Evolutionary conservation across 2,113 vertebrate species (phyloP).

Genomic region (Gadus chalcogrammus): DNA sequence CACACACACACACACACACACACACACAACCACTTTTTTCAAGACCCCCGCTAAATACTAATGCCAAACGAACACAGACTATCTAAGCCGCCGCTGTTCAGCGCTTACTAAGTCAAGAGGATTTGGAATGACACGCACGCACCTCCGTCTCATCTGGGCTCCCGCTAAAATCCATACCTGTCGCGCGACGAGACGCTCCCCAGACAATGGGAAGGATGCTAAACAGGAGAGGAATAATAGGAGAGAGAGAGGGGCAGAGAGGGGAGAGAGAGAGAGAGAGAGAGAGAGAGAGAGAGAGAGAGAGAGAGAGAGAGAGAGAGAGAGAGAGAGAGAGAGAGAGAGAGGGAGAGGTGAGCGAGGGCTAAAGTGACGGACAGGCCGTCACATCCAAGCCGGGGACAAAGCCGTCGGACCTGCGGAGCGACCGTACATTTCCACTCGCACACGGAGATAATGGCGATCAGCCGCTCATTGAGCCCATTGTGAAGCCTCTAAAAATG

Average conservation of each 20-base stretch:
- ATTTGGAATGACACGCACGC: conserved; percentile 43
- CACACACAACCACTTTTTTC: no score
- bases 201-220: conserved; percentile 7
- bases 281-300: no score
- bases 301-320: no score
- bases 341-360: conserved; percentile 53
- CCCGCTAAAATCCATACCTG: conserved; percentile 26
- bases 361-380: conserved; percentile 57
- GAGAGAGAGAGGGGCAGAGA: conserved; percentile 23
- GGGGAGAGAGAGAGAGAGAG: no score
- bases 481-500: conserved; percentile 65
- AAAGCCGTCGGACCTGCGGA: conserved; percentile 53
- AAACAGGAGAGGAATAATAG: conserved; percentile 24
- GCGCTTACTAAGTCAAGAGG: conserved; percentile 50
- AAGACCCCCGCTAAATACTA: conserved; percentile 19
- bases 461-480: conserved; percentile 61
- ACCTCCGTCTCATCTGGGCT: conserved; percentile 33
- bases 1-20: no score
- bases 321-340: conserved; percentile 7
- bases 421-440: conserved; percentile 68
- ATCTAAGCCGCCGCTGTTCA: conserved; percentile 40
- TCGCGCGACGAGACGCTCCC: conserved; percentile 34
- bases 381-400: conserved; percentile 51
- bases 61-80: conserved; percentile 51
- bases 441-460: conserved; percentile 66